A percentile compares a stretch with the other conserved stretches of the same genome.
Evolutionary conservation across 2,113 vertebrate genomes (phyloP).

Genomic region (Sapayoa aenigma): DNA sequence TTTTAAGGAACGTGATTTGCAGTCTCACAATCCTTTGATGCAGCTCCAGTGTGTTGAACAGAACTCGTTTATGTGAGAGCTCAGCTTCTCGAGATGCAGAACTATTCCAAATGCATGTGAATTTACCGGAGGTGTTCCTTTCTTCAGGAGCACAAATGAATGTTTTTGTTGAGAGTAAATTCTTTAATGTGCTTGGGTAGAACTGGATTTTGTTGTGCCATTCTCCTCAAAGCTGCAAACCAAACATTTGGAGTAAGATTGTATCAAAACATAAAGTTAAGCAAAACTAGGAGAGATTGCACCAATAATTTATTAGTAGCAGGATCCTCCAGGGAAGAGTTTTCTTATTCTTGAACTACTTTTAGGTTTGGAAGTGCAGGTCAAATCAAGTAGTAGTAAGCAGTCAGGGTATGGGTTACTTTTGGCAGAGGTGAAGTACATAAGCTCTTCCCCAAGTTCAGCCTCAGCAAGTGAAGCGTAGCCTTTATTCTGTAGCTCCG

Average conservation of each 20-base stretch:
- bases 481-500: not conserved
- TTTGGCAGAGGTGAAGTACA: not conserved
- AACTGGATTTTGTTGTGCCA: fast-evolving
- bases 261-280: not conserved
- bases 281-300: not conserved
- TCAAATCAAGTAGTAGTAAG: not conserved
- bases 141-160: not conserved
- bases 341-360: not conserved
- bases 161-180: not conserved
- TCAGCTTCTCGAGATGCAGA: not conserved
- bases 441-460: not conserved
- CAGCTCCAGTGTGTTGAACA: not conserved
- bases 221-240: not conserved
- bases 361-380: not conserved
- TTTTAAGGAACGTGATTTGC: not conserved
- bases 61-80: not conserved
- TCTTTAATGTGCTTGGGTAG: not conserved
- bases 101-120: fast-evolving
- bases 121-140: not conserved
- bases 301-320: fast-evolving
- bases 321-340: not conserved
- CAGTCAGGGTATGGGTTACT: fast-evolving
- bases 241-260: not conserved
- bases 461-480: not conserved
- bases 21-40: not conserved